Evolutionary conservation across 1,140 invertebrate species (phyloP).

Genomic region (Manduca sexta): DNA sequence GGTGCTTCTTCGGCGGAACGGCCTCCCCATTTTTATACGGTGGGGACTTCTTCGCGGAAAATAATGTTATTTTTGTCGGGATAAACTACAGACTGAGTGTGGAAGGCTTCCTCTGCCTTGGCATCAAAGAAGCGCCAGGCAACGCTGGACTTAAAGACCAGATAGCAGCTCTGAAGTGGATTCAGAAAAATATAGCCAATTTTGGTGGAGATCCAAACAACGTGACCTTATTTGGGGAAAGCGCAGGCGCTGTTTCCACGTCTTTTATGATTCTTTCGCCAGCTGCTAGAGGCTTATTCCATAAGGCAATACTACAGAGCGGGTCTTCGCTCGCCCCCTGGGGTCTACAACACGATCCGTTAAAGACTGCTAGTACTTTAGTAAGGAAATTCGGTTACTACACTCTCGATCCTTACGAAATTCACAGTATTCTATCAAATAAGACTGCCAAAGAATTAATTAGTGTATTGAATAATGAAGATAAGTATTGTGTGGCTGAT

Average conservation of each 20-base stretch:
- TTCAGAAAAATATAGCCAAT: slow-evolving; percentile 71
- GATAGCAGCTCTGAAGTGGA: slow-evolving; percentile 74
- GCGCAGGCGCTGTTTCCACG: slow-evolving; percentile 61
- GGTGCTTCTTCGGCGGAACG: slow-evolving; percentile 75
- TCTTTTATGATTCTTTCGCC: slow-evolving; percentile 59
- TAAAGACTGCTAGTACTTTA: slow-evolving; percentile 48
- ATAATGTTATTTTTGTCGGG: slow-evolving; percentile 78
- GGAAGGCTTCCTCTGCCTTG: slow-evolving; percentile 78
- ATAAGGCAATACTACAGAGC: slow-evolving; percentile 76
- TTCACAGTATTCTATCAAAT: slow-evolving; percentile 48
- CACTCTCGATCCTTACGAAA: slow-evolving; percentile 45
- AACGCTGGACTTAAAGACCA: slow-evolving; percentile 77
- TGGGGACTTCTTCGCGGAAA: slow-evolving; percentile 77
- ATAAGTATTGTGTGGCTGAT: slow-evolving; percentile 39
- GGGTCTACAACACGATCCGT: slow-evolving; percentile 66
- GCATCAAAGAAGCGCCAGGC: slow-evolving; percentile 73
- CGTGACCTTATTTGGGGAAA: slow-evolving; percentile 67
- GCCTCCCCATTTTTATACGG: slow-evolving; percentile 72
- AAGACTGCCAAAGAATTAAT: slow-evolving; percentile 44
- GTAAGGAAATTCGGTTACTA: slow-evolving; percentile 52
- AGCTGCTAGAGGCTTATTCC: slow-evolving; percentile 50
- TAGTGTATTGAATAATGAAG: slow-evolving; percentile 32
- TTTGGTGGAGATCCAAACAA: slow-evolving; percentile 68
- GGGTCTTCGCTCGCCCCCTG: slow-evolving; percentile 80
- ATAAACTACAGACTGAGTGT: slow-evolving; percentile 80